Conservation (phyloP, 2,113 vertebrate genomes). For the Callocephalon fimbriatum region DNA sequence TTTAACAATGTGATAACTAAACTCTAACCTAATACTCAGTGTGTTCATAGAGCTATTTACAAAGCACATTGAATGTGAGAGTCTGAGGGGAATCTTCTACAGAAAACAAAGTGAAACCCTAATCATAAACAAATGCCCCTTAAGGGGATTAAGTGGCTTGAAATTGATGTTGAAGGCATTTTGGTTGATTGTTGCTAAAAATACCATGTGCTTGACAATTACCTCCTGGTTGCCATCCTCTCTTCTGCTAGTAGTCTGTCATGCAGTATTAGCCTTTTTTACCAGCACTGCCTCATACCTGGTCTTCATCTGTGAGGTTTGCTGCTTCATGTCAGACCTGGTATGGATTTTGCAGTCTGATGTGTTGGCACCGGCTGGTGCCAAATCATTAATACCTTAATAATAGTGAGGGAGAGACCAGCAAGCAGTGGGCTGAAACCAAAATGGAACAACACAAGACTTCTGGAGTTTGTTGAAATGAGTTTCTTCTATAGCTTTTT, state of each 20-base stretch:
- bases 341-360: constrained; percentile 8
- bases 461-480: background rate
- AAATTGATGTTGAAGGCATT: constrained; percentile 52
- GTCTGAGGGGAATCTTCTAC: constrained; percentile 34
- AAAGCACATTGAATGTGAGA: background rate
- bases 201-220: constrained; percentile 43
- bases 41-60: background rate
- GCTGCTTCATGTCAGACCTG: background rate
- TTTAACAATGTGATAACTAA: constrained; percentile 46
- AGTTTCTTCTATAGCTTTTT: background rate
- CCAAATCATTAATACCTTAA: constrained; percentile 28
- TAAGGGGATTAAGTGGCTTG: constrained; percentile 57
- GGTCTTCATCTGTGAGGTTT: background rate
- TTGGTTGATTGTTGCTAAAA: constrained; percentile 54
- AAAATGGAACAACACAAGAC: background rate
- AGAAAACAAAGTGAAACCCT: constrained; percentile 38
- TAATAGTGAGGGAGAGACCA: background rate
- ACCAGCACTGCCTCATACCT: background rate
- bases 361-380: background rate
- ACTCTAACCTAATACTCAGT: constrained; percentile 1
- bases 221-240: constrained; percentile 19
- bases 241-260: constrained; percentile 30
- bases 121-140: constrained; percentile 44
- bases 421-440: background rate
- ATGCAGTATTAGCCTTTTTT: background rate